Conservation (phyloP, 2,113 vertebrate species). For the Ginglymostoma cirratum region DNA sequence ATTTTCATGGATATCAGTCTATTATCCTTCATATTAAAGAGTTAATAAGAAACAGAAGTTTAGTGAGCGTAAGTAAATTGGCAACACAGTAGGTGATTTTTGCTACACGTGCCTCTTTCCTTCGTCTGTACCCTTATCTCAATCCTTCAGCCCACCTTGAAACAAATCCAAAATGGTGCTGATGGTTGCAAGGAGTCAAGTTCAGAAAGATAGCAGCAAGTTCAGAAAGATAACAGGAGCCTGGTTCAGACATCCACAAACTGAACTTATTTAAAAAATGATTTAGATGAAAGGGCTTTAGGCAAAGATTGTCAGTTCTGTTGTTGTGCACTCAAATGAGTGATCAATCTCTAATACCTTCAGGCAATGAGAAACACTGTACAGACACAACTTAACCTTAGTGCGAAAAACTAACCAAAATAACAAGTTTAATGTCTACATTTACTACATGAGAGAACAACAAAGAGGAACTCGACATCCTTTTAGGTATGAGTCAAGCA, state of each 20-base stretch:
- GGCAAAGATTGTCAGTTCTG: not conserved
- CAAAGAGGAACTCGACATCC: not conserved
- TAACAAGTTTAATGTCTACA: slow-evolving; percentile 12
- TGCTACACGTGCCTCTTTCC: not conserved
- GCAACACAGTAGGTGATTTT: not conserved
- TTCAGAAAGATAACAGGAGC: not conserved
- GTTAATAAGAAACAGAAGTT: not conserved
- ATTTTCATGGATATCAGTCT: not conserved
- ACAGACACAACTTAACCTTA: not conserved
- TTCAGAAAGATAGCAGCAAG: not conserved
- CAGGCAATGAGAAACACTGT: not conserved
- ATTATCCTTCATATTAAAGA: not conserved
- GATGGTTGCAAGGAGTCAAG: not conserved
- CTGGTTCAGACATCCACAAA: not conserved
- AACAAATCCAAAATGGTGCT: not conserved
- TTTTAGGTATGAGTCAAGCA: not conserved
- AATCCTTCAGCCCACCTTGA: not conserved
- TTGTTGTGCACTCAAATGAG: not conserved
- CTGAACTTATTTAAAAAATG: not conserved
- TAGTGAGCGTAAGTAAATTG: not conserved
- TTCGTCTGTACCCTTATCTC: not conserved
- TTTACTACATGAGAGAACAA: not conserved
- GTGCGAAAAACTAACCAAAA: not conserved
- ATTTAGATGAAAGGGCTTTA: not conserved
- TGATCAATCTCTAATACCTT: not conserved